Conservation (phyloP, 2,888 invertebrate genomes). For the Synanthedon formicaeformis region DNA sequence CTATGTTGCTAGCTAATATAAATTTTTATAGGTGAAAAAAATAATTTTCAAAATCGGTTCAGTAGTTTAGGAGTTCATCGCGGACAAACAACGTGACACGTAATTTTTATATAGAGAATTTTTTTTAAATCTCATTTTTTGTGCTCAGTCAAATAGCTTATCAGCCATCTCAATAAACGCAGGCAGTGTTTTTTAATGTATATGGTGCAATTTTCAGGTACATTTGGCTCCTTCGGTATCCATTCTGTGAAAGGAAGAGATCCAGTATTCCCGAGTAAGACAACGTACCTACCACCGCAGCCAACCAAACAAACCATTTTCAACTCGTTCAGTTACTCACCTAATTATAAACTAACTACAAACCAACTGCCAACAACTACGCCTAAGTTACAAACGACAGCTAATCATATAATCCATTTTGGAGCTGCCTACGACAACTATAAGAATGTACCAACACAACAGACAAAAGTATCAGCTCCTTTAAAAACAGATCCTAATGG, state of each 20-base stretch:
- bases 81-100: too few species aligned
- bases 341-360: constrained; percentile 45
- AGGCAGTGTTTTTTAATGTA: too few species aligned
- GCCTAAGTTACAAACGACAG: constrained; percentile 39
- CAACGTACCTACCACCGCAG: constrained; percentile 46
- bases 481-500: constrained; percentile 51
- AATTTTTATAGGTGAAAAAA: too few species aligned
- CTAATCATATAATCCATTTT: constrained; percentile 39
- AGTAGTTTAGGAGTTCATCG: too few species aligned
- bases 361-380: constrained; percentile 36
- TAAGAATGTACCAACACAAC: constrained; percentile 60
- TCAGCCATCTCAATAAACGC: too few species aligned
- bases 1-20: too few species aligned
- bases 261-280: constrained; percentile 51
- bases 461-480: constrained; percentile 39
- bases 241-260: constrained; percentile 67
- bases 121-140: neutral
- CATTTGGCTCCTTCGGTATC: constrained; percentile 72
- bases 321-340: constrained; percentile 49
- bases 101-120: too few species aligned
- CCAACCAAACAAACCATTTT: constrained; percentile 53
- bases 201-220: constrained; percentile 34
- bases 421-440: constrained; percentile 46
- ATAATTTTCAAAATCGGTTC: too few species aligned
- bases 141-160: too few species aligned